Base-by-base conservation (phyloP, 2,113 vertebrate genomes). In the Geococcyx californianus region DNA sequence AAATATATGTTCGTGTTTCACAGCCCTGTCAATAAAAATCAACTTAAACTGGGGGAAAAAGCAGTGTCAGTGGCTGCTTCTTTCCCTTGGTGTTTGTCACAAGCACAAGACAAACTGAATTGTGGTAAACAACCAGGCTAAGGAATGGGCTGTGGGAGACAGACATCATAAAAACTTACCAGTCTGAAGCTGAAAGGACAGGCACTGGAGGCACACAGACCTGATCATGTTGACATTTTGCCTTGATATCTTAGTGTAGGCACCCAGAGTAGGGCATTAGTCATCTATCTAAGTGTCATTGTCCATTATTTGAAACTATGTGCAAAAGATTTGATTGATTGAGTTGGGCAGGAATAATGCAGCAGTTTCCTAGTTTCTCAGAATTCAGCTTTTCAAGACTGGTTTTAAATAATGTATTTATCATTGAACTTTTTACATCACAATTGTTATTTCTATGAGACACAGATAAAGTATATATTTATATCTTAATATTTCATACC, bases 1-100 rank as follows among this genome's bases (percentile, higher is more conserved):
- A 81, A 89, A 87, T 29, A 26, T 72, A 15, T 60, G 75, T 81
- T 84, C 4, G 31, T 36, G 52, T 40, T 90, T 89, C 78, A 72
- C 31, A 90, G 76, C 28, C 47, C 54, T 68, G 93, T 84, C 94
- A 93, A 64, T 95, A 89, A 87, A 92, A 90, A 93, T 51, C 56
- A 59, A 42, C 24, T 42, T 59, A 63, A 42, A 38, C 4, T 25
- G 9, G 68, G 33, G n/a, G 68, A 93, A 95, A 45, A 45, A 45
- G 28, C 23, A 10, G 23, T 44, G 64, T 63, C 34, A 25, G 38
- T 40, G 76, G 58, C 72, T 70, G 42, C 13, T 92, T 24, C 80
- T 70, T 95, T 52, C 64, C 68, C 38, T 68, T 38, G 21, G 47
- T 56, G 44, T 44, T 72, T 88, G 59, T 60, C 92, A 88, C 75